A percentile compares a stretch with the other conserved stretches of the same genome.
These are phyloP conservation scores for Melieria picta DNA, from an alignment of 2,888 invertebrate species.

Conservation along the genomic window DNA sequence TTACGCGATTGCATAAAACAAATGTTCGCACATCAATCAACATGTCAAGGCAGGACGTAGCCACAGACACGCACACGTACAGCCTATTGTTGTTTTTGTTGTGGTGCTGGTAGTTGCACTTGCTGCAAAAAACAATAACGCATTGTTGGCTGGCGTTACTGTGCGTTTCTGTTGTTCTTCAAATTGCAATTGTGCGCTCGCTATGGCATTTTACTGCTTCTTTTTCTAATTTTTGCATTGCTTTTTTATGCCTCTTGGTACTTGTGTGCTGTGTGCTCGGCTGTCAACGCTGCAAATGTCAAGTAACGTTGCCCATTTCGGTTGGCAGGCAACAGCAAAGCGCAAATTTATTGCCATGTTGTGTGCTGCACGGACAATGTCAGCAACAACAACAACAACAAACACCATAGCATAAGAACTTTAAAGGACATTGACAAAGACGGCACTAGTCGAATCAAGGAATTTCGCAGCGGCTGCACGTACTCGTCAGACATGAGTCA, in stretches of 20 bases:
- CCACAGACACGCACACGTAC: background rate
- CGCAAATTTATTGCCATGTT: conserved; percentile 25
- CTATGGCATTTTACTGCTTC: background rate
- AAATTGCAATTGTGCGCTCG: too few species aligned
- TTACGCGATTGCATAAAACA: conserved; percentile 37
- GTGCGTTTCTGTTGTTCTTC: too few species aligned
- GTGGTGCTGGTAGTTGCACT: conserved; percentile 1
- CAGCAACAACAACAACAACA: background rate
- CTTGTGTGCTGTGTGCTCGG: background rate
- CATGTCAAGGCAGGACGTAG: conserved; percentile 36
- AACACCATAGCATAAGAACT: too few species aligned
- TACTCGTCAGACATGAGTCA: too few species aligned
- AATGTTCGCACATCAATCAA: conserved; percentile 46
- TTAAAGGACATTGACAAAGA: too few species aligned
- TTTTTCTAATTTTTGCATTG: too few species aligned
- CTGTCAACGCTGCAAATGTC: background rate
- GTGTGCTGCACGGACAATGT: conserved; percentile 18
- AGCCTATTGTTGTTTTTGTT: background rate
- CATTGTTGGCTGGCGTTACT: too few species aligned
- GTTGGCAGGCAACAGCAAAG: background rate
- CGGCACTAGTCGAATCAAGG: too few species aligned
- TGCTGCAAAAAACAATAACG: conserved; percentile 8
- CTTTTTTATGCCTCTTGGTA: background rate
- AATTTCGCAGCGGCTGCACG: too few species aligned
- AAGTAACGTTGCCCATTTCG: too few species aligned